phyloP scores from a whole-genome alignment of 2,113 vertebrate genomes.

The Bos indicus region DNA sequence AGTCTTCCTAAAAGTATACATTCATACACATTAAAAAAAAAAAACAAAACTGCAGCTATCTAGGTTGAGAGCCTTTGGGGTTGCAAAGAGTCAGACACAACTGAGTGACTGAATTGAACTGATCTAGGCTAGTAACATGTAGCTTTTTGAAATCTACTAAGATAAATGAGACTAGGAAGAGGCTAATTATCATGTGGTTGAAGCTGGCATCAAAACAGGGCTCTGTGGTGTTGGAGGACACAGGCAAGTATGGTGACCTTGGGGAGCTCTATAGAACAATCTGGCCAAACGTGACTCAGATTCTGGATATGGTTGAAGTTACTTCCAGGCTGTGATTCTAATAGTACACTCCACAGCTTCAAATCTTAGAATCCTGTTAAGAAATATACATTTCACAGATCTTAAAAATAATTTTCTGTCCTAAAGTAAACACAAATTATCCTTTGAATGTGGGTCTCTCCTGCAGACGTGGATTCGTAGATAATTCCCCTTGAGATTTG shows the following conservation, averaged over 20 bases:
- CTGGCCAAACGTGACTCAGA: neutral
- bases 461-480: neutral
- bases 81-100: neutral
- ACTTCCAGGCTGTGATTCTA: neutral
- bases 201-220: neutral
- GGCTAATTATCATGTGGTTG: neutral
- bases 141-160: neutral
- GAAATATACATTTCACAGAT: neutral
- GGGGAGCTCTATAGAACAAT: neutral
- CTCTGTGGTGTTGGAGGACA: neutral
- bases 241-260: neutral
- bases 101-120: neutral
- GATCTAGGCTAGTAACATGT: neutral
- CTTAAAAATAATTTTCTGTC: neutral
- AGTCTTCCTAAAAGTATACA: neutral
- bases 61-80: neutral
- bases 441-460: neutral
- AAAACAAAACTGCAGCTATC: neutral
- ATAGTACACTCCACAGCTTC: neutral
- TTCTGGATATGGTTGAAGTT: neutral
- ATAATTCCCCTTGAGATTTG: neutral
- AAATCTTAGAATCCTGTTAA: neutral
- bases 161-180: neutral
- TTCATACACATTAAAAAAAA: neutral
- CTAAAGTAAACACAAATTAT: neutral